Base-by-base conservation (phyloP, 2,888 invertebrate genomes). In the Eugnorisma glareosa region DNA sequence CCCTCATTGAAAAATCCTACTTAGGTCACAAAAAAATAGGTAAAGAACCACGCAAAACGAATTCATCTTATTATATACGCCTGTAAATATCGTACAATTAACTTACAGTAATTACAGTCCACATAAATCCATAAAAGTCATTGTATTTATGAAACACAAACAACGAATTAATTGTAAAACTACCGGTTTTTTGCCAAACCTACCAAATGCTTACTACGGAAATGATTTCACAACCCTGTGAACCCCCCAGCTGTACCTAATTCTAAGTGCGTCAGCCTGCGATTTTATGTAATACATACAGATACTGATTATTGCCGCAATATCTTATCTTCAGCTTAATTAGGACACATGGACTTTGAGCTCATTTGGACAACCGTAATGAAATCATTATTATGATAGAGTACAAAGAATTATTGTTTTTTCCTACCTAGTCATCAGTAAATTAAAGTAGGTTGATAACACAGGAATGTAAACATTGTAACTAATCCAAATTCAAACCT, bases 251-350 rank as follows among this genome's bases (percentile, higher is more conserved):
- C 21, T 18, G 48, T 37, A n/a, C n/a, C n/a, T n/a, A 3, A 21
- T 18, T 7, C 51, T 3, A 5, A 24, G 18, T 57, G 6, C 51
- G 24, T 54, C n/a, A 66, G 35, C 4, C 18, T 37, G n/a, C 21
- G 18, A 40, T 35, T 51, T 31, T 74, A 81, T 54, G 37, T 74
- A 51, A 15, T 10, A 35, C 11, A 35, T 7, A 43, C 28, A n/a
- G 18, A 54, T n/a, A 37, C 10, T 18, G 40, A 67, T 67, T 61
- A 83, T 37, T 54, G 31, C 21, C 10, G 2, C 21, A 64, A 18
- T 78, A 61, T 79, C 67, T 63, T 83, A 77, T 79, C 83, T 31
- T 4, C 6, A 18, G 43, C 61, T 81, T 83, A 83, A 82, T 76
- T 61, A 79, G 66, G 24, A 15, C 51, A 40, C 11, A 4, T 28